Evolutionary conservation across 1,140 invertebrate genomes (phyloP).

Genomic region (Littorina saxatilis): DNA sequence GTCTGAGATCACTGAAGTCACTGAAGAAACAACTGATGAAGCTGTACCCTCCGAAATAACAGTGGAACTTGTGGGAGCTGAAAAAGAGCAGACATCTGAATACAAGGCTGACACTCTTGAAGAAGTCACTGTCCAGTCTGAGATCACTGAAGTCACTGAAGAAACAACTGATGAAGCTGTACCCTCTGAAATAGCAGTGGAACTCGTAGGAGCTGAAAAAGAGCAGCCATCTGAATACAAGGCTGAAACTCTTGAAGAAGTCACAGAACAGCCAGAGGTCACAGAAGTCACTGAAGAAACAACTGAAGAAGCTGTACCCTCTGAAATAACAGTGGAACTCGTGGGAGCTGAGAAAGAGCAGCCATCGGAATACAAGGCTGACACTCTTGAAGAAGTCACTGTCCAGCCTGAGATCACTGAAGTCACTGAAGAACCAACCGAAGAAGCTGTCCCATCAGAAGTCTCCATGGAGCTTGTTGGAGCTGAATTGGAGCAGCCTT

Average conservation of each 20-base stretch:
- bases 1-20: constrained; percentile 29
- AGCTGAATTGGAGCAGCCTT: constrained; percentile 47
- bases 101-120: constrained; percentile 45
- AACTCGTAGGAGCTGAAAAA: constrained; percentile 44
- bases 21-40: constrained; percentile 41
- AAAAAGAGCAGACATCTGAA: constrained; percentile 44
- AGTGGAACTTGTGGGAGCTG: constrained; percentile 48
- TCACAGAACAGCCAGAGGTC: constrained; percentile 48
- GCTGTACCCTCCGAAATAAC: constrained; percentile 43
- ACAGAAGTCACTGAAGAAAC: constrained; percentile 47
- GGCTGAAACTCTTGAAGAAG: constrained; percentile 43
- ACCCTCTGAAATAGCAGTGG: constrained; percentile 48
- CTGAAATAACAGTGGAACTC: constrained; percentile 57
- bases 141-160: constrained; percentile 48
- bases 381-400: constrained; percentile 48
- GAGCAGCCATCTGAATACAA: constrained; percentile 49
- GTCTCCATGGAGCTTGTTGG: constrained; percentile 47
- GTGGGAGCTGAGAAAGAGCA: constrained; percentile 43
- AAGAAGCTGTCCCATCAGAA: constrained; percentile 47
- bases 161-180: constrained; percentile 37
- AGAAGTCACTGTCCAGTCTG: constrained; percentile 46
- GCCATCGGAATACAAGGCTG: constrained; percentile 49
- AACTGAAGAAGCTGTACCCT: constrained; percentile 44
- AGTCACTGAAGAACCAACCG: constrained; percentile 41
- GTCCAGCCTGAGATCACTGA: constrained; percentile 50